Conservation (phyloP, 2,113 vertebrate genomes). For the Oreamnos americanus region DNA sequence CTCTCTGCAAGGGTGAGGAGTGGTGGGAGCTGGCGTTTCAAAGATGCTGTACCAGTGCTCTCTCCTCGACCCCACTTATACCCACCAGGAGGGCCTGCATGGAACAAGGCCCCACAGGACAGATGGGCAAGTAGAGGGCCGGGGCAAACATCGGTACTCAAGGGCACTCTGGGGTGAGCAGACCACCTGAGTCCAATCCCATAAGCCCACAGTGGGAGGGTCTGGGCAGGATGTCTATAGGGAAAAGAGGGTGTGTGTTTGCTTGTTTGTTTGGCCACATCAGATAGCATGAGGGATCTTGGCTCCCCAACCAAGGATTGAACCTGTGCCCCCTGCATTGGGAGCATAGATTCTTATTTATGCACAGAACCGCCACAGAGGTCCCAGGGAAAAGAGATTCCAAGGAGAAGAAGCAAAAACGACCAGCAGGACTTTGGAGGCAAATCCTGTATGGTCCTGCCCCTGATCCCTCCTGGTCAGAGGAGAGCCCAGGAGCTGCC, state of each 20-base stretch:
- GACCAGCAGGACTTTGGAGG: not conserved
- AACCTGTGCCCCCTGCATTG: not conserved
- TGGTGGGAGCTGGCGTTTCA: not conserved
- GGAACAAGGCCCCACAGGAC: not conserved
- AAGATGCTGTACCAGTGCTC: not conserved
- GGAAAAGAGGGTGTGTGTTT: not conserved
- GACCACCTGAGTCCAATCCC: not conserved
- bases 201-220: not conserved
- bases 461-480: not conserved
- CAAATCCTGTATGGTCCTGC: not conserved
- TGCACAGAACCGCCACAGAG: not conserved
- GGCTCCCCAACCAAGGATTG: not conserved
- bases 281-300: not conserved
- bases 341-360: not conserved
- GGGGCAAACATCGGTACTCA: not conserved
- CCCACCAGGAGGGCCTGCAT: not conserved
- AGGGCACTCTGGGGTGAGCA: not conserved
- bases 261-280: not conserved
- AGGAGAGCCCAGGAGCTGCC: not conserved
- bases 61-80: not conserved
- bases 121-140: not conserved
- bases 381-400: not conserved
- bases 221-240: not conserved
- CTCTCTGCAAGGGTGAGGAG: not conserved
- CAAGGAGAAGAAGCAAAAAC: not conserved